These are phyloP conservation scores for Varroa destructor DNA, from an alignment of 1,140 invertebrate genomes.

Conservation along the genomic window DNA sequence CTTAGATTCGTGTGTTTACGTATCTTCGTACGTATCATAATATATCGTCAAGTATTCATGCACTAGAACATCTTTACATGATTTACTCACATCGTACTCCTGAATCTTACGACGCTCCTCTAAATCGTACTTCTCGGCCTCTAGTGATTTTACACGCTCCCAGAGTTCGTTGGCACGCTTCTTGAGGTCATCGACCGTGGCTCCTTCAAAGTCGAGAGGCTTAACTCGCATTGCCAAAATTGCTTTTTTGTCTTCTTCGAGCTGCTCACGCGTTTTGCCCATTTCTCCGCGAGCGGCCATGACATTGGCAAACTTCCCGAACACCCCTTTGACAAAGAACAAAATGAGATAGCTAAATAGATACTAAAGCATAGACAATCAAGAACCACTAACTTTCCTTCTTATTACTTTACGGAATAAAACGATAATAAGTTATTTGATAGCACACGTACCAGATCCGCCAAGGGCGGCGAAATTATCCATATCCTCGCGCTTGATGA, in stretches of 20 bases:
- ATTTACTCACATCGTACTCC: slow-evolving; percentile 85
- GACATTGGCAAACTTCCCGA: slow-evolving; percentile 55
- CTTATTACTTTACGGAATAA: too few species aligned
- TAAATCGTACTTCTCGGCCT: slow-evolving; percentile 98
- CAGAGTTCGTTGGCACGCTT: slow-evolving; percentile 84
- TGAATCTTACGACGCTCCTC: slow-evolving; percentile 97
- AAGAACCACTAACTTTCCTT: too few species aligned
- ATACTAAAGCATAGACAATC: background rate
- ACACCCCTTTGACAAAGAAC: background rate
- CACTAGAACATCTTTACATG: slow-evolving; percentile 22
- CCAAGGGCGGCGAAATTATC: slow-evolving; percentile 37
- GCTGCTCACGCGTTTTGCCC: slow-evolving; percentile 96
- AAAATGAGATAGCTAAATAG: too few species aligned
- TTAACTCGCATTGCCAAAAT: slow-evolving; percentile 90
- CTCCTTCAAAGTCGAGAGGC: slow-evolving; percentile 64
- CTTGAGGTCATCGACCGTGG: slow-evolving; percentile 60
- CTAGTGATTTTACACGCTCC: slow-evolving; percentile 83
- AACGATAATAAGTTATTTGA: too few species aligned
- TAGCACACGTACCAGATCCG: slow-evolving; percentile 34
- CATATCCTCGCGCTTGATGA: slow-evolving; percentile 60
- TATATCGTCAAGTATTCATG: too few species aligned
- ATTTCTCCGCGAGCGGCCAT: slow-evolving; percentile 77
- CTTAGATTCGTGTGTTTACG: too few species aligned
- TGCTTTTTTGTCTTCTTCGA: slow-evolving; percentile 96
- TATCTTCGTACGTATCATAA: too few species aligned